A percentile compares a stretch with the other conserved stretches of the same genome.
phyloP scores from a whole-genome alignment of 2,113 vertebrate genomes.

The Xyrauchen texanus region DNA sequence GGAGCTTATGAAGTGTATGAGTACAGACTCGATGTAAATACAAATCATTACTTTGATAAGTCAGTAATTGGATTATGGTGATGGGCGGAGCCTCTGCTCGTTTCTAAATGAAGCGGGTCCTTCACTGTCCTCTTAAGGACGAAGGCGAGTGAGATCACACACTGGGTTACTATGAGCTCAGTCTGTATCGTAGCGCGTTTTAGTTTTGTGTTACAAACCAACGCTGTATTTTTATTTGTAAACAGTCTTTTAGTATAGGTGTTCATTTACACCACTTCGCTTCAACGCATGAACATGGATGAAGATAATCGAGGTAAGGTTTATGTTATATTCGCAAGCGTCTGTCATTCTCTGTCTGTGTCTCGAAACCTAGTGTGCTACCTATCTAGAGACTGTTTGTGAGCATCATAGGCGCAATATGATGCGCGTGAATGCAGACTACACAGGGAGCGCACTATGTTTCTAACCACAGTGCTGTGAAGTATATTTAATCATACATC shows the following conservation, averaged over 20 bases:
- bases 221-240: not conserved
- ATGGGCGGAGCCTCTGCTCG: constrained; percentile 22
- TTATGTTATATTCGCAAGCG: constrained; percentile 3
- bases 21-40: too few relatives aligned
- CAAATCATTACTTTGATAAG: too few relatives aligned
- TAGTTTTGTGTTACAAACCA: not conserved
- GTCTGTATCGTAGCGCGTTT: not conserved
- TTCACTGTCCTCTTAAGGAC: constrained; percentile 1
- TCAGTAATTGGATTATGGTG: not conserved
- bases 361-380: not conserved
- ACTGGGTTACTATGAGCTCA: not conserved
- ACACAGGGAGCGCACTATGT: too few relatives aligned
- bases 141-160: not conserved
- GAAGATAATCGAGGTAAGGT: constrained; percentile 76
- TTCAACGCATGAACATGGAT: constrained; percentile 63
- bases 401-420: too few relatives aligned
- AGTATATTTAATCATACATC: too few relatives aligned
- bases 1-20: too few relatives aligned
- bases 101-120: constrained; percentile 13
- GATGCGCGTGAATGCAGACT: too few relatives aligned
- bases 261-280: not conserved
- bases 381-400: not conserved
- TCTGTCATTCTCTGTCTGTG: constrained; percentile 20
- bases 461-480: too few relatives aligned
- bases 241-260: not conserved